Conservation (phyloP, 2,888 invertebrate species). For the Bibio marci region DNA sequence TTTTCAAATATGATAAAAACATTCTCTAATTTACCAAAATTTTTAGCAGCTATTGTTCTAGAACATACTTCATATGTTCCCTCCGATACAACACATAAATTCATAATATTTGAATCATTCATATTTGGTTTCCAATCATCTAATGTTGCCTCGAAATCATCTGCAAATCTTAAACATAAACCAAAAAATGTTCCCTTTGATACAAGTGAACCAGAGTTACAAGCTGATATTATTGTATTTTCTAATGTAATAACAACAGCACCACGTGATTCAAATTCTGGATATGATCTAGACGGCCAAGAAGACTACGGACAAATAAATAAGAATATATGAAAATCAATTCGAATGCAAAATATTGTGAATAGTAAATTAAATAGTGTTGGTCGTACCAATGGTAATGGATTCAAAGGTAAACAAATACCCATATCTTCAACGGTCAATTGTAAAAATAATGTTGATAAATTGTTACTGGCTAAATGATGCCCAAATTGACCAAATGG, state of each 20-base stretch:
- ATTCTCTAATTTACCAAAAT: constrained; percentile 36
- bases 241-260: constrained; percentile 93
- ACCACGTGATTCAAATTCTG: constrained; percentile 64
- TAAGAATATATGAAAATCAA: constrained; percentile 2
- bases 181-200: constrained; percentile 85
- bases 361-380: neutral
- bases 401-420: constrained; percentile 81
- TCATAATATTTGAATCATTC: constrained; percentile 61
- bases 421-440: constrained; percentile 94
- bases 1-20: constrained; percentile 3
- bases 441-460: constrained; percentile 83
- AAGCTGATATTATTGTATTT: constrained; percentile 86
- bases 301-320: constrained; percentile 27
- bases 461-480: constrained; percentile 57
- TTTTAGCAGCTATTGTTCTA: constrained; percentile 74
- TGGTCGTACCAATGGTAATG: constrained; percentile 55
- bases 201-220: constrained; percentile 88
- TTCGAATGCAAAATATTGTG: constrained; percentile 4
- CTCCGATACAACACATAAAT: constrained; percentile 93
- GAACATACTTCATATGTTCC: constrained; percentile 86
- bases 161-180: constrained; percentile 85
- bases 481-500: constrained; percentile 64
- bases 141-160: constrained; percentile 89
- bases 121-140: constrained; percentile 95
- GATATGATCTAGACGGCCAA: constrained; percentile 46